A percentile compares a stretch with the other conserved stretches of the same genome.
phyloP scores from a whole-genome alignment of 1,140 invertebrate species.

The Mylabris phalerata region DNA sequence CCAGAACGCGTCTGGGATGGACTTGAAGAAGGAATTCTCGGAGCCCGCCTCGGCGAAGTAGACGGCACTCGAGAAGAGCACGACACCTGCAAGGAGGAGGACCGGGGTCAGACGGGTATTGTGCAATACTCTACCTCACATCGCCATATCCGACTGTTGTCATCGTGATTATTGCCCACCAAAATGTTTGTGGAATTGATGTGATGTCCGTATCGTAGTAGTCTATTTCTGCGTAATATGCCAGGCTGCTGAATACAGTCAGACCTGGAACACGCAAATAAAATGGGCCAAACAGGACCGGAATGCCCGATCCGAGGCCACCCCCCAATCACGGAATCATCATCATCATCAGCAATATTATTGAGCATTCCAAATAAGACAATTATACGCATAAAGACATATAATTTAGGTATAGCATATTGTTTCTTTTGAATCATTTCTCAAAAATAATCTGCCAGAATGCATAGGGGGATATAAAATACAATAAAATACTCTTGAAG shows the following conservation, averaged over 20 bases:
- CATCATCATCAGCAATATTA: background rate
- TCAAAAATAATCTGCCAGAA: too few relatives aligned
- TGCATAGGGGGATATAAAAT: too few relatives aligned
- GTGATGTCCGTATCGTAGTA: slow-evolving; percentile 94
- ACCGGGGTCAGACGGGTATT: slow-evolving; percentile 24
- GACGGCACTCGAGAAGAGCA: slow-evolving; percentile 97
- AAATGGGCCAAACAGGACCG: slow-evolving; percentile 4
- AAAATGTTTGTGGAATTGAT: slow-evolving; percentile 94
- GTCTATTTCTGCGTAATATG: slow-evolving; percentile 98
- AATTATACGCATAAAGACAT: too few relatives aligned
- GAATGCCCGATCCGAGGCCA: background rate
- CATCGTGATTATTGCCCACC: slow-evolving; percentile 93
- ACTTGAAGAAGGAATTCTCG: slow-evolving; percentile 98
- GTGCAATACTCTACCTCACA: slow-evolving; percentile 72
- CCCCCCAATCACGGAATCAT: background rate
- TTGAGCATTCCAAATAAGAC: too few relatives aligned
- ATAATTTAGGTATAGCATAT: too few relatives aligned
- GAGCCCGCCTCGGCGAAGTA: slow-evolving; percentile 98
- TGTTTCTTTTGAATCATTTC: too few relatives aligned
- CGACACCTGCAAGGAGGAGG: slow-evolving; percentile 81
- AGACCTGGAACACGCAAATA: slow-evolving; percentile 67
- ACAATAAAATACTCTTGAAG: too few relatives aligned
- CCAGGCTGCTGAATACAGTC: slow-evolving; percentile 95
- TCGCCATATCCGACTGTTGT: slow-evolving; percentile 97
- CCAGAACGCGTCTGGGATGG: slow-evolving; percentile 98